Conservation (phyloP, 2,888 invertebrate genomes). For the Aporophyla lueneburgensis region DNA sequence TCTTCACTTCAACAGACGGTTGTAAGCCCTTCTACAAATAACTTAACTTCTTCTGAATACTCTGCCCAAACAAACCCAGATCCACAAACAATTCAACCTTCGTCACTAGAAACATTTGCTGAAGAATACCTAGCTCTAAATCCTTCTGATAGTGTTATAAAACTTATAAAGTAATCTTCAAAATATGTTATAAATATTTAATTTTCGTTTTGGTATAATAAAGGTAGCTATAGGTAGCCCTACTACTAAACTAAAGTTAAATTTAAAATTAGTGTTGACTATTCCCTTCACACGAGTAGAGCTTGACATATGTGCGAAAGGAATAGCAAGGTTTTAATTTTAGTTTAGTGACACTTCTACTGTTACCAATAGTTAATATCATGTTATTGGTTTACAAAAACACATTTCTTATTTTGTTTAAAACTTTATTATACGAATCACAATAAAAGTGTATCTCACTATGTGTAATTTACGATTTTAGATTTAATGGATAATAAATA, state of each 20-base stretch:
- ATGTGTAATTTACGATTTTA: constrained; percentile 7
- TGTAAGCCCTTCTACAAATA: constrained; percentile 28
- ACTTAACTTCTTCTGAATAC: constrained; percentile 40
- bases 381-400: constrained; percentile 20
- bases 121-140: constrained; percentile 36
- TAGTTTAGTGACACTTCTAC: constrained; percentile 36
- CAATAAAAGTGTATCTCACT: constrained; percentile 32
- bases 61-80: constrained; percentile 42
- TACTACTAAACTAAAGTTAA: too few species aligned
- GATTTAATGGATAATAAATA: constrained; percentile 37
- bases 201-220: too few species aligned
- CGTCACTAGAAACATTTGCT: constrained; percentile 36
- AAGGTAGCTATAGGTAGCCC: too few species aligned
- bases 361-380: too few species aligned
- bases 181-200: constrained; percentile 25
- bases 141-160: constrained; percentile 38
- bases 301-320: constrained; percentile 36
- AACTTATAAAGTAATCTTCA: constrained; percentile 30
- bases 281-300: background rate
- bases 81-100: constrained; percentile 34
- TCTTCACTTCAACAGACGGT: constrained; percentile 12
- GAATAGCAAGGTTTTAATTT: constrained; percentile 30
- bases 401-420: constrained; percentile 37
- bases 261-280: too few species aligned
- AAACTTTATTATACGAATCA: constrained; percentile 43